Evolutionary conservation across 30 jellyfish, hydroid and myxozoan genomes (phyloP).

Genomic region (Euphysa ruthae): DNA sequence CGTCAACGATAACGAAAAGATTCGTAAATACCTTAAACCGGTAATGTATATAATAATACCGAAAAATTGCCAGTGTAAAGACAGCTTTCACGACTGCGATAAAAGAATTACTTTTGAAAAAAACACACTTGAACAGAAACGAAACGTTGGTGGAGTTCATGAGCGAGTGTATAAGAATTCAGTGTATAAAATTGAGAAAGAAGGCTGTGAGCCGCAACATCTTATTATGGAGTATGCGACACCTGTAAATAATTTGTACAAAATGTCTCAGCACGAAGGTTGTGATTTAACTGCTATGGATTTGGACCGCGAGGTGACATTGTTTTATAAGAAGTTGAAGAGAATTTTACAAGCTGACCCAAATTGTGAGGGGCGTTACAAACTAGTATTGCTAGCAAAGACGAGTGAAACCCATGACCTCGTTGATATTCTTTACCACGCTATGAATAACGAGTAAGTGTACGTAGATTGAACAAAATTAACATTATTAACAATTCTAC

Average conservation of each 20-base stretch:
- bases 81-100: conserved; percentile 28
- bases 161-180: conserved; percentile 59
- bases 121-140: conserved; percentile 13
- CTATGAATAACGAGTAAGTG: not conserved
- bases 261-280: conserved; percentile 34
- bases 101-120: conserved; percentile 27
- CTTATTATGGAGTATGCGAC: conserved; percentile 74
- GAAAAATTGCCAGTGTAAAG: conserved; percentile 52
- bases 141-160: conserved; percentile 63
- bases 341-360: conserved; percentile 43
- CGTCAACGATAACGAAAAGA: too few species aligned
- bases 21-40: conserved; percentile 33
- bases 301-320: conserved; percentile 39
- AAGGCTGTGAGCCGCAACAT: conserved; percentile 10
- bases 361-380: conserved; percentile 44
- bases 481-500: too few species aligned
- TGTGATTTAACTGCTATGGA: conserved; percentile 28
- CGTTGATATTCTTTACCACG: conserved; percentile 16
- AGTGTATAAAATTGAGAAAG: conserved; percentile 8
- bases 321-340: conserved; percentile 41
- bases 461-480: too few species aligned
- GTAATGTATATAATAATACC: conserved; percentile 61
- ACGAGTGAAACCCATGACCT: conserved; percentile 23
- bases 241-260: conserved; percentile 49
- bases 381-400: conserved; percentile 29